Base-by-base conservation (phyloP, 2,797 vertebrate genomes). In the Etheostoma nigrum region DNA sequence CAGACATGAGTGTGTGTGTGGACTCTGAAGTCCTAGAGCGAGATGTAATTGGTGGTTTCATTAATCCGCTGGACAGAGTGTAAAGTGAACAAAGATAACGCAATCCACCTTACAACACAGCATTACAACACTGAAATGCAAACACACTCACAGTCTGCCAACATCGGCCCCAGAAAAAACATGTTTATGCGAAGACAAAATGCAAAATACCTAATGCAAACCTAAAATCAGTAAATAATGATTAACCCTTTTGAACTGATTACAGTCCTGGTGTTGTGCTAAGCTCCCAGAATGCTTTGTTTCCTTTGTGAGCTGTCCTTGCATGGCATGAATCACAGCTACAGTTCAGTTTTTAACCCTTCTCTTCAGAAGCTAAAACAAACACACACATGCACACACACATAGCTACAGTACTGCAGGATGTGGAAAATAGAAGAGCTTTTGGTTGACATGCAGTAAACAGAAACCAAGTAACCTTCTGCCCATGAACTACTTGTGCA, bases 241-340 rank as follows among this genome's bases (percentile, higher is more conserved):
- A 86, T 87, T 76, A 63, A 70, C 45, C 58, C 15, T 36, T 57
- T 25, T 74, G 69, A 74, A 61, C 1, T 45, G 42, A 81, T 42
- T 49, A 45, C 79, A 73, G 65, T 21, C 21, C 19, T 61, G 64
- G 12, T 76, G 53, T 72, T 68, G 47, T 30, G 60, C 74, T 52
- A 30, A 67, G 61, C 74, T 81, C 36, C 57, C 49, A 59, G 71
- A 57, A 51, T 60, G 74, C 45, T 27, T 74, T 67, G 47, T 71
- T 78, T 81, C 45, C 67, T 82, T 66, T 47, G 58, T 36, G 12
- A 59, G 47, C 60, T 67, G 54, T 83, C 75, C 86, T 69, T 76
- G 33, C 30, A 23, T 64, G 58, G 36, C 51, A 64, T 79, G 72
- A 88, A 83, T 81, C 75, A 78, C 66, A 83, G 75, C 69, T 83